phyloP scores from a whole-genome alignment of 1,140 invertebrate genomes.

The Rhopalosiphum padi region DNA sequence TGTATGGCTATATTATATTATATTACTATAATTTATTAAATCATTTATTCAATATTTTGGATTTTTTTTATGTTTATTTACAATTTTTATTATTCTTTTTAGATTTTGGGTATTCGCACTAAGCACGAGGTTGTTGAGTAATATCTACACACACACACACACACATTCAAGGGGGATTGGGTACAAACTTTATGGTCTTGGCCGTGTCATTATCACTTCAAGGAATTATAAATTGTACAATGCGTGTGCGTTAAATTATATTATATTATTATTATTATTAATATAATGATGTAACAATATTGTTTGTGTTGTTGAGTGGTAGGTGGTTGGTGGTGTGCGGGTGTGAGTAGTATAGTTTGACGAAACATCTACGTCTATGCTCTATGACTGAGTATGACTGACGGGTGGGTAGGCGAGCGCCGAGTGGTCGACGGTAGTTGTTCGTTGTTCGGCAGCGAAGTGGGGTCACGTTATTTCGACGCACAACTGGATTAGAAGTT shows the following conservation, averaged over 20 bases:
- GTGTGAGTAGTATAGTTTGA: neutral
- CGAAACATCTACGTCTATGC: neutral
- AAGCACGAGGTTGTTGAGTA: neutral
- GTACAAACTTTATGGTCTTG: neutral
- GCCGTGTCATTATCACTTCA: conserved; percentile 37
- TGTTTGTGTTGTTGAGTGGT: neutral
- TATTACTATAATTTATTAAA: too few species aligned
- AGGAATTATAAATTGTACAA: conserved; percentile 6
- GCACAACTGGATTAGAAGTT: neutral
- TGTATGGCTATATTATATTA: neutral
- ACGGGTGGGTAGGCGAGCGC: neutral
- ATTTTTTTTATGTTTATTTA: neutral
- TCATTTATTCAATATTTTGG: too few species aligned
- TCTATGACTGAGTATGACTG: neutral
- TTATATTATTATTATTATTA: conserved; percentile 26
- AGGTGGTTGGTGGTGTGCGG: neutral
- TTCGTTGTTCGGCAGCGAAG: neutral
- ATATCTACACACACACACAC: neutral
- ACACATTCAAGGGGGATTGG: neutral
- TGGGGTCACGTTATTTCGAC: conserved; percentile 20
- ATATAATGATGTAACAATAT: conserved; percentile 49
- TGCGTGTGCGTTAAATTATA: neutral
- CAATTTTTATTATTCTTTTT: neutral
- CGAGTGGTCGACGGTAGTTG: neutral
- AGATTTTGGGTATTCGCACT: neutral